Percentiles rank a stretch among this genome's conserved stretches.
phyloP scores from a whole-genome alignment of 2,113 vertebrate species.

The Nanger granti region DNA sequence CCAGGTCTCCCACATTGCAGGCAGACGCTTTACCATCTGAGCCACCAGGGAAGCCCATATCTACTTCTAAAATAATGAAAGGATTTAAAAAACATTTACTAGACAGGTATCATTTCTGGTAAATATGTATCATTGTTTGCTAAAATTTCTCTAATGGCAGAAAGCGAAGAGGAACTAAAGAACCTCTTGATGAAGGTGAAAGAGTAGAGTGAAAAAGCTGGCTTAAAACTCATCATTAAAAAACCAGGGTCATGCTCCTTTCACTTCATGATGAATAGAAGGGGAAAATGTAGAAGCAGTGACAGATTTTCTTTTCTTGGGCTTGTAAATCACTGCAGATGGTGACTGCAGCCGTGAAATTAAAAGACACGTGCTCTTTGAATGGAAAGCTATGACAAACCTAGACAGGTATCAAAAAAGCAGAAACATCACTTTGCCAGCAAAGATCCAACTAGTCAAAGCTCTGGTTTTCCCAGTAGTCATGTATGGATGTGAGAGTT shows the following conservation, averaged over 20 bases:
- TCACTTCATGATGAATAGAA: background rate
- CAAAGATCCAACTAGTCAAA: background rate
- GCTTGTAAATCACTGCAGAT: background rate
- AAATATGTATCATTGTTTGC: too few relatives aligned
- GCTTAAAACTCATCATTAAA: background rate
- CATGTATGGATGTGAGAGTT: background rate
- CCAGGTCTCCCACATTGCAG: too few relatives aligned
- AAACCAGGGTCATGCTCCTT: background rate
- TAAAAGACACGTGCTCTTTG: background rate
- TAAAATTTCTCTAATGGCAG: too few relatives aligned
- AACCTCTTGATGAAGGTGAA: background rate
- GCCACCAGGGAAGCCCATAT: too few relatives aligned
- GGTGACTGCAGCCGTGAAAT: background rate
- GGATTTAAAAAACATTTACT: too few relatives aligned
- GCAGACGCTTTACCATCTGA: too few relatives aligned
- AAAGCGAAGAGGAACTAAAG: background rate
- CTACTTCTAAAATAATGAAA: too few relatives aligned
- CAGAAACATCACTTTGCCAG: background rate
- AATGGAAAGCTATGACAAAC: background rate
- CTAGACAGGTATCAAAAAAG: background rate
- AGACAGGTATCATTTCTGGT: too few relatives aligned
- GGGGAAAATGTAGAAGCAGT: background rate
- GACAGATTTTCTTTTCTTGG: background rate
- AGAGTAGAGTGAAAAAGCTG: background rate
- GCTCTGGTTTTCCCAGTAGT: background rate